phyloP scores from a whole-genome alignment of 2,113 vertebrate genomes.

The Tragelaphus imberbis region DNA sequence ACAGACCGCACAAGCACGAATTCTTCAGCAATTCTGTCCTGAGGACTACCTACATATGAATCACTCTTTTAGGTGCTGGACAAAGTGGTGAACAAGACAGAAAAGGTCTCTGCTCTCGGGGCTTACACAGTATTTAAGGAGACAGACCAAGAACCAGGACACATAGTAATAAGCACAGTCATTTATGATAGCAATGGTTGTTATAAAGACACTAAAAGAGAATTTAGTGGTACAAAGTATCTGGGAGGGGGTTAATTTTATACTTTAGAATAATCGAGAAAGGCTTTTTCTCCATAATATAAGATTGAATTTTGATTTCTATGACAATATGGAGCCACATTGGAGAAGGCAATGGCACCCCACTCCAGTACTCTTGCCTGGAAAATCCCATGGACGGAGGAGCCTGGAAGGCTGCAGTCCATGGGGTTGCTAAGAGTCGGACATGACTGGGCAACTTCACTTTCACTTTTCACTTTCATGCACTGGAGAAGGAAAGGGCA shows the following conservation, averaged over 20 bases:
- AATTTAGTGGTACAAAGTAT: neutral
- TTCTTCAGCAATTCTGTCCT: neutral
- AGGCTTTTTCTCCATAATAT: neutral
- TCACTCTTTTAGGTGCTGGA: neutral
- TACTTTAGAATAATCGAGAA: rapidly evolving
- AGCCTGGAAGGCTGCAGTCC: too few species aligned
- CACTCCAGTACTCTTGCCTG: too few species aligned
- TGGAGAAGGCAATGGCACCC: too few species aligned
- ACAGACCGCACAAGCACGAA: neutral
- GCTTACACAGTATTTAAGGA: neutral
- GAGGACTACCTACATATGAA: neutral
- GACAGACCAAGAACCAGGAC: neutral
- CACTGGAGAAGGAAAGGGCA: too few species aligned
- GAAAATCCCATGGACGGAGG: too few species aligned
- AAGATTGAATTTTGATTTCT: neutral
- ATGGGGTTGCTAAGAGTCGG: rapidly evolving
- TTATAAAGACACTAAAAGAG: neutral
- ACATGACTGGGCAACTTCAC: too few species aligned
- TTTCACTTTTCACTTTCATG: too few species aligned
- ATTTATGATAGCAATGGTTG: neutral
- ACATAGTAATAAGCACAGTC: neutral
- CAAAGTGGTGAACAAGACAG: neutral
- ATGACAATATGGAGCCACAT: neutral
- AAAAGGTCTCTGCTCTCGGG: neutral
- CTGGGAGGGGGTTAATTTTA: neutral